Evolutionary conservation across 2,797 vertebrate species (phyloP), one percentile per base, ranked within the genome.

Genomic region (Heliangelus exortis): DNA sequence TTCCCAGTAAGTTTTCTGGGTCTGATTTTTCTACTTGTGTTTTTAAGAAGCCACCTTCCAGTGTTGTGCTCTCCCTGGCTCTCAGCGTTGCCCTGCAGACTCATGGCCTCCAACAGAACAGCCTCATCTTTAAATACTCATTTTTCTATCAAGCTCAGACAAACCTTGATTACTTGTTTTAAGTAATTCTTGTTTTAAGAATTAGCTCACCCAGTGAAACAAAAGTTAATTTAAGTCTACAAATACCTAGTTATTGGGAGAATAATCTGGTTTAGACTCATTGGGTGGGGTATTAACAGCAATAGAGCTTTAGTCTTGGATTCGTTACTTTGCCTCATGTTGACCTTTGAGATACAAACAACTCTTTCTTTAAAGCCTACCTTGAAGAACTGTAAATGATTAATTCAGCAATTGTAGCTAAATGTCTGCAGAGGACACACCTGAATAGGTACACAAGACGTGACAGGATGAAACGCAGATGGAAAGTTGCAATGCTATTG

Each of bases 301-400:
- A 3, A 69, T 51, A 79, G 55, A 73, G 33, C 41, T 84, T 76
- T 92, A 84, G 63, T 31, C 21, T 87, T 59, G 48, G 28, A 43
- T 89, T 66, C 1, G 2, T 94, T 88, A 69, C 63, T 55, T 86
- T 81, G 71, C 59, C 18, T 95, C 4, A 1, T 54, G 74, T 69
- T 94, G 93, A 96, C 93, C 85, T 96, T 96, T 94, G 95, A 90
- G 80, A 95, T 72, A 74, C 23, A 82, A 76, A 63, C 11, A 74
- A 55, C 17, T 59, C 34, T 75, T 86, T 89, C 84, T 93, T 91
- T 87, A 93, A 92, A 95, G 85, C 15, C 33, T 95, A 6, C 29
- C 45, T 79, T 77, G 23, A 33, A 74, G 61, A 74, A 41, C 83
- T 95, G 95, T 97, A 91, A 97, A 97, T 96, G 59, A 97, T 94